Conservation (phyloP, 2,113 vertebrate genomes). For the Gasterosteus aculeatus region DNA sequence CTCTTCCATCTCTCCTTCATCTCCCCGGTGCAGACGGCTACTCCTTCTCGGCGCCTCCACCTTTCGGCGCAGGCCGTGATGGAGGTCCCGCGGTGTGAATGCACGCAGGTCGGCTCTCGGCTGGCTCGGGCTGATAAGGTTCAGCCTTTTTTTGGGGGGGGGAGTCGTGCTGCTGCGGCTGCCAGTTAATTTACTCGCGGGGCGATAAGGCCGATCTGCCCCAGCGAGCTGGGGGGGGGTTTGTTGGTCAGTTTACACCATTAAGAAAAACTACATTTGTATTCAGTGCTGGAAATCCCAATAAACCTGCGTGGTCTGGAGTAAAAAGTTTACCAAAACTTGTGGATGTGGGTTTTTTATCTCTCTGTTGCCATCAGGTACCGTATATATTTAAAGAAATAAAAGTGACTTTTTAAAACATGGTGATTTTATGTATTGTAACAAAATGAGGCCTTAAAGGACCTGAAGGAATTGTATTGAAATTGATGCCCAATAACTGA, state of each 20-base stretch:
- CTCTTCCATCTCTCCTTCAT: background rate
- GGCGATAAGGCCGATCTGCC: conserved; percentile 13
- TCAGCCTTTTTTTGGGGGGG: conserved; percentile 10
- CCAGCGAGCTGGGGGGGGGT: background rate
- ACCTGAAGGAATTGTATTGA: no score
- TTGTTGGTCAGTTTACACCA: conserved; percentile 27
- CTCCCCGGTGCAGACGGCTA: background rate
- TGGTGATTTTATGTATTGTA: no score
- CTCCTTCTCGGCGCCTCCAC: background rate
- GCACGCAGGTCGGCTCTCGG: conserved; percentile 13
- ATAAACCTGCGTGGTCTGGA: background rate
- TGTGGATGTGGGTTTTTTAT: background rate
- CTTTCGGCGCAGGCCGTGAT: conserved; percentile 24
- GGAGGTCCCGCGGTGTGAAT: conserved; percentile 27
- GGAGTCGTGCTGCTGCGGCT: conserved; percentile 10
- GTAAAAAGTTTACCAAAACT: background rate
- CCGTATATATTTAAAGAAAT: no score
- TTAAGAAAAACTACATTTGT: conserved; percentile 17
- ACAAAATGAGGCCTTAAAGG: no score
- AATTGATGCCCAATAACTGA: no score
- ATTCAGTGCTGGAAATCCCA: background rate
- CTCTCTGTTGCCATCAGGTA: no score
- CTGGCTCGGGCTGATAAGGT: conserved; percentile 45
- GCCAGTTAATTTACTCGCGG: conserved; percentile 34
- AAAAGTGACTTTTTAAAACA: no score